Evolutionary conservation across 2,888 invertebrate genomes (phyloP).

Genomic region (Perdita meconis): DNA sequence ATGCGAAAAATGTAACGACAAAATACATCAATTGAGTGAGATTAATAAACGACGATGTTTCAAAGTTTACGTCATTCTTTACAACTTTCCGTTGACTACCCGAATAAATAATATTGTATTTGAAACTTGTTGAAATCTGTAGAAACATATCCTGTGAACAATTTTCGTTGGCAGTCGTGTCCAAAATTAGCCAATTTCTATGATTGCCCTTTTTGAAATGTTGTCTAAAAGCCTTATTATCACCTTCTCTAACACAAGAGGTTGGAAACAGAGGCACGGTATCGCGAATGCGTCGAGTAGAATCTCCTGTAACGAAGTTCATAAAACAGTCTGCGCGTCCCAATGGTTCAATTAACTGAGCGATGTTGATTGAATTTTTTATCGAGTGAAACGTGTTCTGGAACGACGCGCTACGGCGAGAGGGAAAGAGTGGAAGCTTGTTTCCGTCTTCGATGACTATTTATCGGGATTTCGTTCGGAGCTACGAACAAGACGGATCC

Average conservation of each 20-base stretch:
- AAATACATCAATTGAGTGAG: too few relatives aligned
- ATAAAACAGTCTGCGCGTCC: not conserved
- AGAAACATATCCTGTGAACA: too few relatives aligned
- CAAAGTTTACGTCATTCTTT: too few relatives aligned
- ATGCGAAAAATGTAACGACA: too few relatives aligned
- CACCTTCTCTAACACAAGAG: not conserved
- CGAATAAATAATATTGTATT: too few relatives aligned
- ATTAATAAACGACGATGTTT: too few relatives aligned
- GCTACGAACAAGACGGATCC: slow-evolving; percentile 31
- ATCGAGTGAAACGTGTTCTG: not conserved
- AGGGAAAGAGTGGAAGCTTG: slow-evolving; percentile 14
- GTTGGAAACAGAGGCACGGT: not conserved
- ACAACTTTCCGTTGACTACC: too few relatives aligned
- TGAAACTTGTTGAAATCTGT: too few relatives aligned
- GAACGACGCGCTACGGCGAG: not conserved
- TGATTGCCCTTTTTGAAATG: too few relatives aligned
- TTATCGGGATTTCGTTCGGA: slow-evolving; percentile 23
- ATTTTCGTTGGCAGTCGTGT: too few relatives aligned
- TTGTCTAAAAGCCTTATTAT: too few relatives aligned
- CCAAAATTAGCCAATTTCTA: too few relatives aligned
- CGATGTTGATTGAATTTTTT: slow-evolving; percentile 35
- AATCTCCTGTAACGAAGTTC: not conserved
- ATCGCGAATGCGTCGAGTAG: not conserved
- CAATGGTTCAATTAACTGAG: slow-evolving; percentile 22
- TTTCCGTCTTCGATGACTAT: slow-evolving; percentile 48